Evolutionary conservation across 2,888 invertebrate genomes (phyloP).

Genomic region (Oxycera nigricornis): DNA sequence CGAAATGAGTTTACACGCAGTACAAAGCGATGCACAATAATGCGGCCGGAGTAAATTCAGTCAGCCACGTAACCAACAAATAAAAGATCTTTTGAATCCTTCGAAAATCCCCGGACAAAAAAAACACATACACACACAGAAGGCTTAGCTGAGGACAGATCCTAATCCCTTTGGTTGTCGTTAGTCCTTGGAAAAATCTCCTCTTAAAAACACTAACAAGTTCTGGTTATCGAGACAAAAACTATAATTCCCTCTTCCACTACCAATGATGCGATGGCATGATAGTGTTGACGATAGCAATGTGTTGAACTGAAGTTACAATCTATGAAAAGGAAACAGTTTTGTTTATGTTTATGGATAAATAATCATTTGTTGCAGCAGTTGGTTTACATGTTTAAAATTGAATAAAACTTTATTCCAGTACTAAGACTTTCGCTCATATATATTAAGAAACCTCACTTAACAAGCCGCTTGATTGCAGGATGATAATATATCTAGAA

Average conservation of each 20-base stretch:
- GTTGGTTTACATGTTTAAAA: too few species aligned
- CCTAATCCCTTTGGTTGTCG: constrained; percentile 30
- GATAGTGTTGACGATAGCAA: not conserved
- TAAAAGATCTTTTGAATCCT: constrained; percentile 17
- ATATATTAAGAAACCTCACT: too few species aligned
- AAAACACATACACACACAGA: not conserved
- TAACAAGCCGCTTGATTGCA: too few species aligned
- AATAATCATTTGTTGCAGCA: too few species aligned
- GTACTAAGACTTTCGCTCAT: too few species aligned
- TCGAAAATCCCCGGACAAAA: constrained; percentile 7
- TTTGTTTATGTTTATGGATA: too few species aligned
- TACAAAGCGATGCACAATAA: constrained; percentile 24
- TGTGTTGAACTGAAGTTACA: not conserved
- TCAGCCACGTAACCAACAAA: constrained; percentile 33
- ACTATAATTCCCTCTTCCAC: not conserved
- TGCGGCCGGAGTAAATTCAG: constrained; percentile 1
- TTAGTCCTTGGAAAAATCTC: constrained; percentile 20
- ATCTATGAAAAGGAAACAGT: too few species aligned
- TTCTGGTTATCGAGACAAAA: not conserved
- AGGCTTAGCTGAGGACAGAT: constrained; percentile 3
- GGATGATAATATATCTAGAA: too few species aligned
- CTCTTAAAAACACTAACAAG: constrained; percentile 26
- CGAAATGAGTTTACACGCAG: constrained; percentile 8
- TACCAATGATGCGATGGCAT: not conserved
- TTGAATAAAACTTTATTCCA: too few species aligned